phyloP scores from a whole-genome alignment of 2,888 invertebrate genomes.

The Apodemia zela region DNA sequence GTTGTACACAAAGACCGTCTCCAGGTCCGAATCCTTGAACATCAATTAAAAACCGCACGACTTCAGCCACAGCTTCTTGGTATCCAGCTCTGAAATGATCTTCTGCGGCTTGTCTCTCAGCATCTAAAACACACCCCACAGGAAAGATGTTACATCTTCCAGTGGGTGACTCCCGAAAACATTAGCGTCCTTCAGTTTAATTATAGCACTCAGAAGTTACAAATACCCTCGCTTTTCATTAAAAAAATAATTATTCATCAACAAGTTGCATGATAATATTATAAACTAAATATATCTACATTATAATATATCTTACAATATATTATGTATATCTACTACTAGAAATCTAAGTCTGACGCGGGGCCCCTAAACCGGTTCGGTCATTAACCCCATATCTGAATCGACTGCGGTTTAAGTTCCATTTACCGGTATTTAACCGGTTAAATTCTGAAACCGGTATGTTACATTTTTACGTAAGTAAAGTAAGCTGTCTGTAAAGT shows the following conservation, averaged over 20 bases:
- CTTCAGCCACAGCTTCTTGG: constrained; percentile 94
- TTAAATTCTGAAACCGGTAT: too few relatives aligned
- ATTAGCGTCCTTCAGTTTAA: constrained; percentile 50
- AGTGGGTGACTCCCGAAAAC: constrained; percentile 52
- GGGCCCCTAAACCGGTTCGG: too few relatives aligned
- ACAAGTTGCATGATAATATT: too few relatives aligned
- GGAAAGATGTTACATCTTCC: constrained; percentile 55
- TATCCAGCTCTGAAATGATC: constrained; percentile 88
- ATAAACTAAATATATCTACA: too few relatives aligned
- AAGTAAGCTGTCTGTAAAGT: too few relatives aligned
- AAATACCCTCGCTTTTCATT: constrained; percentile 25
- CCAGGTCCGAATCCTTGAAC: constrained; percentile 88
- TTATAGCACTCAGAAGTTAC: constrained; percentile 22
- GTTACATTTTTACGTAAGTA: too few relatives aligned
- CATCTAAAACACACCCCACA: constrained; percentile 58
- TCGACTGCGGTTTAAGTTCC: too few relatives aligned
- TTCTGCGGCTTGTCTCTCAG: constrained; percentile 47
- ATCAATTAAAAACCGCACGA: constrained; percentile 93
- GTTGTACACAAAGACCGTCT: constrained; percentile 90
- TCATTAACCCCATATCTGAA: too few relatives aligned
- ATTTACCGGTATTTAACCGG: too few relatives aligned
- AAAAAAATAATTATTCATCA: constrained; percentile 39
- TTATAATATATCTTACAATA: too few relatives aligned
- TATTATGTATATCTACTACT: too few relatives aligned
- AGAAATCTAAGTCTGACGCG: too few relatives aligned